Conservation (phyloP, 2,888 invertebrate species). For the Melieria omissa region DNA sequence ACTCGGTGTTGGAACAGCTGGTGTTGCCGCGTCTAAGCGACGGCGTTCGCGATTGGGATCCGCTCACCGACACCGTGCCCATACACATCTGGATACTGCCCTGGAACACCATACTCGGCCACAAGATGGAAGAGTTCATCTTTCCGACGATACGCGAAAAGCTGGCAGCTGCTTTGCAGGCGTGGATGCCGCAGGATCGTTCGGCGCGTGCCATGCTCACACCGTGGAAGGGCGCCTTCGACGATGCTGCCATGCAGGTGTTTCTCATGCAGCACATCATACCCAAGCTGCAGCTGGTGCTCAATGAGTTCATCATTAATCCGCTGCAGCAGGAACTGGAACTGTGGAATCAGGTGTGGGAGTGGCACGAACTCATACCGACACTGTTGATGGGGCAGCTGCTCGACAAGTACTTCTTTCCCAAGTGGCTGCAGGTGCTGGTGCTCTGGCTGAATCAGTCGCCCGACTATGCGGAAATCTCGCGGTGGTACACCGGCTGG, state of each 20-base stretch:
- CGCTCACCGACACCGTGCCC: conserved; percentile 92
- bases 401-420: conserved; percentile 90
- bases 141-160: conserved; percentile 94
- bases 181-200: conserved; percentile 95
- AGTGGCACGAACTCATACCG: conserved; percentile 90
- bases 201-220: conserved; percentile 91
- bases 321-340: conserved; percentile 82
- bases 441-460: conserved; percentile 91
- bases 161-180: conserved; percentile 85
- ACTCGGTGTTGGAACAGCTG: conserved; percentile 83
- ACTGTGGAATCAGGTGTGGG: conserved; percentile 94
- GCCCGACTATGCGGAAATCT: conserved; percentile 90
- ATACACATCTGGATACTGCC: conserved; percentile 98
- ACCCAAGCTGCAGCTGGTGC: conserved; percentile 83
- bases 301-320: conserved; percentile 76
- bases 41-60: conserved; percentile 94
- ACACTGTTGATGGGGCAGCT: conserved; percentile 80
- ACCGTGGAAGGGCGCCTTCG: conserved; percentile 87
- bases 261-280: conserved; percentile 88
- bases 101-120: conserved; percentile 89
- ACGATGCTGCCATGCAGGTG: conserved; percentile 79
- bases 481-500: conserved; percentile 83
- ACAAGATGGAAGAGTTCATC: conserved; percentile 69
- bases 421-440: conserved; percentile 88
- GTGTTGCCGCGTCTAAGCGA: conserved; percentile 79